Conservation (phyloP, 2,888 invertebrate genomes). For the Nomada ferruginata region DNA sequence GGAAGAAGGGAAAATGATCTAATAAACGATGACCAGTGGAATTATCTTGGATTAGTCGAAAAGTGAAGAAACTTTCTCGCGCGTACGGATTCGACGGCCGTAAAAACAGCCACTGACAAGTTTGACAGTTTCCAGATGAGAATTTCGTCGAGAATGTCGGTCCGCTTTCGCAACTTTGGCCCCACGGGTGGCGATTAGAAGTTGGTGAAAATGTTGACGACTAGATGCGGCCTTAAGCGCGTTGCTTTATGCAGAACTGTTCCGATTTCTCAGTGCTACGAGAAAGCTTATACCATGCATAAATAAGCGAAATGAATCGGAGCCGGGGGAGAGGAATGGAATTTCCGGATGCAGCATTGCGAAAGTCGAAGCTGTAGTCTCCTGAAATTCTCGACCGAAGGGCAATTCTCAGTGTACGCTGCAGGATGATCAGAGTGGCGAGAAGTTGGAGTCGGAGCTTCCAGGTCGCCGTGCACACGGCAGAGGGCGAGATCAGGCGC, state of each 20-base stretch:
- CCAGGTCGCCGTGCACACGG: slow-evolving; percentile 51
- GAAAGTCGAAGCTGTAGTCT: too few species aligned
- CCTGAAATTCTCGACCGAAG: not conserved
- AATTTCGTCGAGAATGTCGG: too few species aligned
- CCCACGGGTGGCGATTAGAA: not conserved
- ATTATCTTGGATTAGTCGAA: slow-evolving; percentile 64
- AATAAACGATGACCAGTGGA: slow-evolving; percentile 63
- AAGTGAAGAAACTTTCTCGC: slow-evolving; percentile 66
- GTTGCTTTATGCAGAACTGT: not conserved
- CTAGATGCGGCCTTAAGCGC: not conserved
- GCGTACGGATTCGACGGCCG: not conserved
- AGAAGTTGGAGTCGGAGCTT: slow-evolving; percentile 30
- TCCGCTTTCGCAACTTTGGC: slow-evolving; percentile 13
- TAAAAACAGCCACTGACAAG: not conserved
- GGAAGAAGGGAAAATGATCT: slow-evolving; percentile 62
- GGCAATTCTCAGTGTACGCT: not conserved
- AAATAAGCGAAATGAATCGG: not conserved
- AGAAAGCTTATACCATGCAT: not conserved
- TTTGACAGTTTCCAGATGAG: slow-evolving; percentile 1
- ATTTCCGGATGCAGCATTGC: too few species aligned
- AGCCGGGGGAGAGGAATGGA: not conserved
- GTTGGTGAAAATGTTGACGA: not conserved
- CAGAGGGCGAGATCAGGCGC: slow-evolving; percentile 54
- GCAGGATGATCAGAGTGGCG: not conserved
- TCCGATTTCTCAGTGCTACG: not conserved